Base-by-base conservation (phyloP, 1,140 invertebrate genomes). In the Camponotus vicinus region DNA sequence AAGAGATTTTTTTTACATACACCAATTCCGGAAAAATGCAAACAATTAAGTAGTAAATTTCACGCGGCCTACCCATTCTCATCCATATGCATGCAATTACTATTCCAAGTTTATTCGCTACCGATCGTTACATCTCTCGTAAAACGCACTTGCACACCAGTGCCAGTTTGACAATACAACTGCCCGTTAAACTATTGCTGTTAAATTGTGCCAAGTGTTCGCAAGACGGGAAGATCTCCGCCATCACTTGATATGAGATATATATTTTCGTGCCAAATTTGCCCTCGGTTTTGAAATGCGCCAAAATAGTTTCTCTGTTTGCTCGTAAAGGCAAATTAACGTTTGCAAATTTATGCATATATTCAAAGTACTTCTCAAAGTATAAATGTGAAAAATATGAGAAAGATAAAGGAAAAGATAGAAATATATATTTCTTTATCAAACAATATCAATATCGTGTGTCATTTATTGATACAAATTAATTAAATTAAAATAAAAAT, bases 141-240 rank as follows among this genome's bases (percentile, higher is more conserved):
- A 84, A 84, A 73, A 84, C 59, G 83, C 63, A 76, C 42, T 85
- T 61, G 67, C 40, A 83, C 27, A 27, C 55, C 49, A 59, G 34
- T 75, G 63, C 18, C 75, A 21, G 49, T 86, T 86, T 80, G 59
- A 89, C 76, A 88, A 89, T 86, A 70, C 71, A 79, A 85, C 91
- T 37, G 75, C 71, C 86, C 87, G 86, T 86, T 89, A 91, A 91
- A 86, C 88, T 76, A 75, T 89, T 89, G 86, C 88, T 76, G 86
- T 85, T 88, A 86, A 90, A 82, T 88, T 89, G 71, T 76, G 80
- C 52, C 79, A 18, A 82, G 79, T 87, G 61, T 64, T 61, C 63
- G 55, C 67, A 34, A 7, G 76, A 84, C 61, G 55, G 66, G 37
- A 83, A 75, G 59, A 70, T 37, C 64, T 49, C n/a, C 7, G 63